A percentile compares a stretch with the other conserved stretches of the same genome.
phyloP scores from a whole-genome alignment of 2,888 invertebrate species.

The Ariolimax columbianus region DNA sequence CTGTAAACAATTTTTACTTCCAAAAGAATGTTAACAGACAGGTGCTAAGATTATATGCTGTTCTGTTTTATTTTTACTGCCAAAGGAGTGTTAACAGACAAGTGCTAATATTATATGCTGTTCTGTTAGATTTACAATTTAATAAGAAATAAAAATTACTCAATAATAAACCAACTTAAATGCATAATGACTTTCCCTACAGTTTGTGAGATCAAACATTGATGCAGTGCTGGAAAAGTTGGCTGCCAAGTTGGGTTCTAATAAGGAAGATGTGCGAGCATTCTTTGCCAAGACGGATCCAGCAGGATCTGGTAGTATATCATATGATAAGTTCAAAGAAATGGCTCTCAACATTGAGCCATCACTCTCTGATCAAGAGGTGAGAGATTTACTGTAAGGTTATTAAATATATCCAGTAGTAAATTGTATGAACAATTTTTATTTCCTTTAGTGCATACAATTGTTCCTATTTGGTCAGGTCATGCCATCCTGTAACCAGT shows the following conservation, averaged over 20 bases:
- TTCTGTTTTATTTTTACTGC: too few relatives aligned
- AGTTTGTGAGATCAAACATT: conserved; percentile 42
- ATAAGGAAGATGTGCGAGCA: conserved; percentile 68
- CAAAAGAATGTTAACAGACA: too few relatives aligned
- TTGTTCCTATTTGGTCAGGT: too few relatives aligned
- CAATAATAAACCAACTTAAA: background rate
- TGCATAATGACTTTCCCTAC: background rate
- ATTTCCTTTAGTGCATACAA: too few relatives aligned
- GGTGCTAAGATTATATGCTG: too few relatives aligned
- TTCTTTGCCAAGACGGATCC: conserved; percentile 73
- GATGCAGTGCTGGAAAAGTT: conserved; percentile 52
- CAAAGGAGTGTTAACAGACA: too few relatives aligned
- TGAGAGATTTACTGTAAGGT: background rate
- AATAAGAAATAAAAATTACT: background rate
- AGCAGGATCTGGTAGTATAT: conserved; percentile 62
- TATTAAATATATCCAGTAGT: too few relatives aligned
- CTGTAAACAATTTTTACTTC: too few relatives aligned
- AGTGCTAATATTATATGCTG: too few relatives aligned
- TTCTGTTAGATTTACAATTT: too few relatives aligned
- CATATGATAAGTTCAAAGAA: conserved; percentile 67
- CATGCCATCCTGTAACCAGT: too few relatives aligned
- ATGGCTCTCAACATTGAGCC: conserved; percentile 63
- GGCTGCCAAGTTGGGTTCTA: conserved; percentile 60
- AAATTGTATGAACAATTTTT: too few relatives aligned
- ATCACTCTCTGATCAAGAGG: conserved; percentile 53